Conservation (phyloP, 2,113 vertebrate genomes). For the Gnathonemus echidnorhynchus region DNA sequence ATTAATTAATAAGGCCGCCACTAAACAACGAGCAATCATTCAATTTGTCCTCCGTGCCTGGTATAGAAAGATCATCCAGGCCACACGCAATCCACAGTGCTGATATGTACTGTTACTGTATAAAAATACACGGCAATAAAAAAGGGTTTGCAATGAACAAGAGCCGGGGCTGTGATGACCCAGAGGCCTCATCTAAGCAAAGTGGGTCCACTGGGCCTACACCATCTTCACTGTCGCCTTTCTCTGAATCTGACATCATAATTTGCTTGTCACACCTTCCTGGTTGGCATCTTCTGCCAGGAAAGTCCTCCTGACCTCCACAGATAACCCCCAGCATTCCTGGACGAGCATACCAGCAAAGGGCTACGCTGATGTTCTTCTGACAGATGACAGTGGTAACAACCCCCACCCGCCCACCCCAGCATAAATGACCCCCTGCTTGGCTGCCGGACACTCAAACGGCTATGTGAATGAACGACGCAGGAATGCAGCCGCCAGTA, state of each 20-base stretch:
- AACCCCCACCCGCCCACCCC: neutral
- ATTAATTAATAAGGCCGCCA: neutral
- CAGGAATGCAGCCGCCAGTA: conserved; percentile 21
- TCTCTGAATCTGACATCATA: neutral
- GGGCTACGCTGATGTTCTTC: conserved; percentile 1
- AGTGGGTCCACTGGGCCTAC: neutral
- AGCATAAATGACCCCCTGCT: neutral
- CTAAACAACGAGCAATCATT: conserved; percentile 10
- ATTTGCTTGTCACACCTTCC: neutral
- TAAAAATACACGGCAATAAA: neutral
- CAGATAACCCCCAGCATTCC: conserved; percentile 17
- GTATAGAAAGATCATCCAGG: neutral
- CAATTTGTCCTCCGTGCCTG: neutral
- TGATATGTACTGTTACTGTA: neutral
- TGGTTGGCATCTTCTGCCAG: neutral
- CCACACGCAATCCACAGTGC: neutral
- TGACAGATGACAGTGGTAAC: neutral
- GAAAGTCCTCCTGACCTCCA: neutral
- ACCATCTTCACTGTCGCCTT: neutral
- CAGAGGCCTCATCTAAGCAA: neutral
- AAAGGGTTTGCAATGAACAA: neutral
- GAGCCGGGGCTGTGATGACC: neutral
- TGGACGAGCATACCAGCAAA: neutral
- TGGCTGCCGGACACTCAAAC: neutral
- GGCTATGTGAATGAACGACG: conserved; percentile 17